These are phyloP conservation scores for Zygothrica quintamaculata DNA, from an alignment of 2,888 invertebrate genomes.

Conservation along the genomic window DNA sequence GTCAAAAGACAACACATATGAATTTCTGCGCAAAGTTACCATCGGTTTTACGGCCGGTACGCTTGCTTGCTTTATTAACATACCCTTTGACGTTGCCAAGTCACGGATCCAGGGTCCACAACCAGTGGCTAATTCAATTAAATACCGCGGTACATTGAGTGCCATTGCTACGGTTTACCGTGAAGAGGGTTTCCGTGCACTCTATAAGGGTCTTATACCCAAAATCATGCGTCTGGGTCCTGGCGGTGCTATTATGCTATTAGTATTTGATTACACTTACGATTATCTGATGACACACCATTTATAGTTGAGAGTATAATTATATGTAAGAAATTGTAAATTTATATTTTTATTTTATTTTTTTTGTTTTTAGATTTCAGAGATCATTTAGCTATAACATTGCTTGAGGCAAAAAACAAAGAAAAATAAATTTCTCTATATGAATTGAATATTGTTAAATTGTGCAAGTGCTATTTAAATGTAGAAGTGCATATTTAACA, in stretches of 20 bases:
- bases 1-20: constrained; percentile 88
- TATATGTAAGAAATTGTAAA: no score
- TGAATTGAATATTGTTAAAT: no score
- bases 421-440: no score
- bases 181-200: constrained; percentile 94
- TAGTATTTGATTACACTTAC: constrained; percentile 95
- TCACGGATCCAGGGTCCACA: constrained; percentile 97
- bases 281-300: constrained; percentile 86
- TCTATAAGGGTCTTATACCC: constrained; percentile 96
- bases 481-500: no score
- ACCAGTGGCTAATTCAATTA: constrained; percentile 89
- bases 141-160: constrained; percentile 91
- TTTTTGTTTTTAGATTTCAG: no score
- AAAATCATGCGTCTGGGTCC: constrained; percentile 96
- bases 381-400: no score
- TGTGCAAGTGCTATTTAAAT: no score
- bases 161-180: constrained; percentile 90
- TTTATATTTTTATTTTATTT: no score
- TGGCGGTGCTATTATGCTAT: constrained; percentile 97
- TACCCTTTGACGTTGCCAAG: constrained; percentile 98
- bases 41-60: constrained; percentile 96
- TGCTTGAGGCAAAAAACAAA: no score
- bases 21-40: constrained; percentile 90
- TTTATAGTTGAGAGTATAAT: constrained; percentile 15
- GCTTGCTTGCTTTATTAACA: constrained; percentile 93